These are phyloP conservation scores for Galendromus occidentalis DNA, from an alignment of 1,140 invertebrate genomes.

Conservation along the genomic window DNA sequence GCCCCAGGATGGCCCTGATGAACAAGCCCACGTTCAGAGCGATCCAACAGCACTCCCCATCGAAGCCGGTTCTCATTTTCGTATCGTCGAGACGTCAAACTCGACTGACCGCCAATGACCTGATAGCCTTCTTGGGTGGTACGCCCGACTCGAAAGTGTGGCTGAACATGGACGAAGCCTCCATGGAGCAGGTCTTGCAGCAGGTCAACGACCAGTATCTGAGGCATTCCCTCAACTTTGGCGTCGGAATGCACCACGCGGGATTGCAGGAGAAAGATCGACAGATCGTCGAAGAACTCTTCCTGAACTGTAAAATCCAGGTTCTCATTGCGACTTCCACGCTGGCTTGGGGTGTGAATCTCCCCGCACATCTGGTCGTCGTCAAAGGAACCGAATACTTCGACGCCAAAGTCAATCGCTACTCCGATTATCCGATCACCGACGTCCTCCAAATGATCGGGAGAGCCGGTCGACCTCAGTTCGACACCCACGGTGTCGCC, in stretches of 20 bases:
- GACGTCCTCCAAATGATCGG: slow-evolving; percentile 96
- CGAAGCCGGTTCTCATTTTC: slow-evolving; percentile 76
- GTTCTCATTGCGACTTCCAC: slow-evolving; percentile 94
- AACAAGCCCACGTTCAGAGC: slow-evolving; percentile 91
- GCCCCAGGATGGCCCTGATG: slow-evolving; percentile 98
- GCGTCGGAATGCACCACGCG: slow-evolving; percentile 96
- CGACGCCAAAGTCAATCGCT: slow-evolving; percentile 85
- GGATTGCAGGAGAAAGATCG: slow-evolving; percentile 78
- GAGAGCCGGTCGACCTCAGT: slow-evolving; percentile 84
- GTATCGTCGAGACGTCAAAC: slow-evolving; percentile 96
- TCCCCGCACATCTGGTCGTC: slow-evolving; percentile 76
- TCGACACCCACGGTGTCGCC: slow-evolving; percentile 81
- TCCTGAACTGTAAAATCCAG: slow-evolving; percentile 92
- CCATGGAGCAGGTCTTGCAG: slow-evolving; percentile 34
- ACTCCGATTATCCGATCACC: slow-evolving; percentile 98
- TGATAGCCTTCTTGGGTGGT: slow-evolving; percentile 75
- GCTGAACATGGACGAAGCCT: slow-evolving; percentile 62
- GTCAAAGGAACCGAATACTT: slow-evolving; percentile 84
- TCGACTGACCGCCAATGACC: slow-evolving; percentile 78
- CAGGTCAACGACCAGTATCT: slow-evolving; percentile 66
- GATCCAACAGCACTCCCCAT: slow-evolving; percentile 48
- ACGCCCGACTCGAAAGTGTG: slow-evolving; percentile 88
- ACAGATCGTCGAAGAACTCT: slow-evolving; percentile 76
- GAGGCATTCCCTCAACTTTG: slow-evolving; percentile 81
- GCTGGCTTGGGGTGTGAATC: slow-evolving; percentile 95